phyloP scores from a whole-genome alignment of 2,888 invertebrate genomes.

The Tribolium freemani region DNA sequence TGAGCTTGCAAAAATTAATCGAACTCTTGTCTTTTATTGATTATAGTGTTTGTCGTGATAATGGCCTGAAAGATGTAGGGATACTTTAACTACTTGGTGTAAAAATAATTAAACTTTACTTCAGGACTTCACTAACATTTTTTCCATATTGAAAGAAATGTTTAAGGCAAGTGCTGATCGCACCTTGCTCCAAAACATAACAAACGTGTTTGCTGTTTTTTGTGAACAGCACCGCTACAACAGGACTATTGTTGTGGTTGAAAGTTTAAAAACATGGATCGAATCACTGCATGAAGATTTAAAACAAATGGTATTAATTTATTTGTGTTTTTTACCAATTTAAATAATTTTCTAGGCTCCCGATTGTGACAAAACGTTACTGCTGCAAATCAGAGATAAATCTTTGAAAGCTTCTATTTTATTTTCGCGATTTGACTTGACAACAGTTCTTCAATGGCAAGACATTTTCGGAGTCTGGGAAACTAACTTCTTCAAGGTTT shows the following conservation, averaged over 20 bases:
- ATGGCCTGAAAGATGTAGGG: background rate
- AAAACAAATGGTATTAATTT: background rate
- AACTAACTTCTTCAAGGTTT: background rate
- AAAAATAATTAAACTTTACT: background rate
- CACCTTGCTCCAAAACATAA: background rate
- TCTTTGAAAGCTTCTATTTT: slow-evolving; percentile 1
- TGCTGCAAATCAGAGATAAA: background rate
- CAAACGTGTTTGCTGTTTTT: background rate
- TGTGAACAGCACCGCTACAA: background rate
- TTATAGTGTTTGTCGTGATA: background rate
- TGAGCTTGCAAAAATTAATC: background rate
- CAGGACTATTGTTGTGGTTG: background rate
- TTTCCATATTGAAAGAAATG: background rate
- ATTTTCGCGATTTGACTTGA: slow-evolving; percentile 5
- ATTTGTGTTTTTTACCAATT: background rate
- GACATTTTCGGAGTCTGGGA: slow-evolving; percentile 16
- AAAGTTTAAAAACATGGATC: background rate
- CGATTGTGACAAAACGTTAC: background rate
- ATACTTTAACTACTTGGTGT: background rate
- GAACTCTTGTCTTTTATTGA: slow-evolving; percentile 12
- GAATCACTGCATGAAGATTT: background rate
- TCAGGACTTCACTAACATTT: background rate
- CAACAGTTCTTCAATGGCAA: background rate
- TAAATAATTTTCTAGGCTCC: background rate
- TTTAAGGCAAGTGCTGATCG: background rate